These are phyloP conservation scores for Phainopepla nitens DNA, from an alignment of 2,113 vertebrate species.

Conservation along the genomic window DNA sequence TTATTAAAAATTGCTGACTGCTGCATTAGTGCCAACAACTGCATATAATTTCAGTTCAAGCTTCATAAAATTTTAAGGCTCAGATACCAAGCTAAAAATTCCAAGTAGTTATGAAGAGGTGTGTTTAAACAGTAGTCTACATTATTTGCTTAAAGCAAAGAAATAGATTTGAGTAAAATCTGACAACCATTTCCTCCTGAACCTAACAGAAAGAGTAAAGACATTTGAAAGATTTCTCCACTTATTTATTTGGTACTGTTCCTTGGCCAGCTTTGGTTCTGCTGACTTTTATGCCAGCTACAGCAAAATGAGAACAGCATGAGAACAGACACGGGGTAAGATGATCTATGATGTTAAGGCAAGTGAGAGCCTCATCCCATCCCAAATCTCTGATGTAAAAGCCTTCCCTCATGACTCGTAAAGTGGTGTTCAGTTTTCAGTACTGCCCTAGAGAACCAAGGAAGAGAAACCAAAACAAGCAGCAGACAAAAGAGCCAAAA, in stretches of 20 bases:
- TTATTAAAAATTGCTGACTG: slow-evolving; percentile 64
- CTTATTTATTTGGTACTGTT: slow-evolving; percentile 37
- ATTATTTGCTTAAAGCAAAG: slow-evolving; percentile 51
- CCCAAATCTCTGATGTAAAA: neutral
- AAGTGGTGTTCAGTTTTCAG: neutral
- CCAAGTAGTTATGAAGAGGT: slow-evolving; percentile 48
- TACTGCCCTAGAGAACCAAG: neutral
- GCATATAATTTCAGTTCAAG: slow-evolving; percentile 63
- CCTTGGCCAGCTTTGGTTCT: neutral
- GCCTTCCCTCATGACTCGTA: neutral
- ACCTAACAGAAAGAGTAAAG: slow-evolving; percentile 18
- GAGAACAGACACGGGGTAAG: neutral
- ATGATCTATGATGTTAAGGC: neutral
- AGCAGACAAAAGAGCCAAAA: neutral
- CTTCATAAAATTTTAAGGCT: slow-evolving; percentile 62
- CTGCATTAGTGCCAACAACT: slow-evolving; percentile 62
- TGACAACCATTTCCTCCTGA: slow-evolving; percentile 28
- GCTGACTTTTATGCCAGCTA: slow-evolving; percentile 3
- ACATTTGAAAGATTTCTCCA: slow-evolving; percentile 29
- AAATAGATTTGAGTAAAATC: slow-evolving; percentile 54
- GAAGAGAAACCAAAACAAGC: neutral
- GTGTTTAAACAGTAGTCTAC: slow-evolving; percentile 53
- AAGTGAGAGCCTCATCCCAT: neutral
- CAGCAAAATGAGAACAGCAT: neutral
- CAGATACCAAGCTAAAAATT: slow-evolving; percentile 52